Evolutionary conservation across 2,888 invertebrate species (phyloP).

Genomic region (Flexamia atlantica): DNA sequence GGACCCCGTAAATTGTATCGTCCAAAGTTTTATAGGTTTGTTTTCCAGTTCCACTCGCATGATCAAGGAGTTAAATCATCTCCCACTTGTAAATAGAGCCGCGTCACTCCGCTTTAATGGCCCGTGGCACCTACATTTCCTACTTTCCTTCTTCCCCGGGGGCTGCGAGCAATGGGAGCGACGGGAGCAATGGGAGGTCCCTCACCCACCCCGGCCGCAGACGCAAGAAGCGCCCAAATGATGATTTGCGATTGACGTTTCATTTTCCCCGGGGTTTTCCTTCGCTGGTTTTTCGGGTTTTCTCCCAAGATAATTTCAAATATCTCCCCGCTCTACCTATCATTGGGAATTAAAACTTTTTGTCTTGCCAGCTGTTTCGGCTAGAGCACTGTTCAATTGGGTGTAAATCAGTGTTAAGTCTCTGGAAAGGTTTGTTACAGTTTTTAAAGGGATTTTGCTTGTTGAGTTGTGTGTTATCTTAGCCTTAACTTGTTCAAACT

Average conservation of each 20-base stretch:
- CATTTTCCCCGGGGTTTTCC: slow-evolving; percentile 39
- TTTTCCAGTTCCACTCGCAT: slow-evolving; percentile 63
- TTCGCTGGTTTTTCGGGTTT: not conserved
- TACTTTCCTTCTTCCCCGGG: not conserved
- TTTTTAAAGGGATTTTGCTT: too few species aligned
- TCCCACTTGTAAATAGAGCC: slow-evolving; percentile 56
- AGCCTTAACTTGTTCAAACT: too few species aligned
- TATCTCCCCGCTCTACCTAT: not conserved
- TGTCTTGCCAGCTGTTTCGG: not conserved
- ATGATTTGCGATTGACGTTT: slow-evolving; percentile 59
- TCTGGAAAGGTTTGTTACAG: not conserved
- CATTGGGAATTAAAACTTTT: slow-evolving; percentile 42
- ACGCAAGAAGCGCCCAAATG: not conserved
- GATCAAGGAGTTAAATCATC: slow-evolving; percentile 60
- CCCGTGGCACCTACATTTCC: slow-evolving; percentile 39
- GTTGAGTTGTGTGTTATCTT: too few species aligned
- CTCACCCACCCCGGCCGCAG: not conserved
- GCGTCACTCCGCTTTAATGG: slow-evolving; percentile 41
- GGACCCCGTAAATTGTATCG: slow-evolving; percentile 62
- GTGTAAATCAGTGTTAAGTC: not conserved
- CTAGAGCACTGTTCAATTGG: not conserved
- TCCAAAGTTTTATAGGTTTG: slow-evolving; percentile 63
- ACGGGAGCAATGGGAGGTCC: too few species aligned
- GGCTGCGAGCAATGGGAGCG: not conserved
- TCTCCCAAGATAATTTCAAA: not conserved